Percentiles rank a stretch among this genome's conserved stretches.
These are phyloP conservation scores for Vireo griseus DNA, from an alignment of 2,797 vertebrate genomes.

Conservation along the genomic window DNA sequence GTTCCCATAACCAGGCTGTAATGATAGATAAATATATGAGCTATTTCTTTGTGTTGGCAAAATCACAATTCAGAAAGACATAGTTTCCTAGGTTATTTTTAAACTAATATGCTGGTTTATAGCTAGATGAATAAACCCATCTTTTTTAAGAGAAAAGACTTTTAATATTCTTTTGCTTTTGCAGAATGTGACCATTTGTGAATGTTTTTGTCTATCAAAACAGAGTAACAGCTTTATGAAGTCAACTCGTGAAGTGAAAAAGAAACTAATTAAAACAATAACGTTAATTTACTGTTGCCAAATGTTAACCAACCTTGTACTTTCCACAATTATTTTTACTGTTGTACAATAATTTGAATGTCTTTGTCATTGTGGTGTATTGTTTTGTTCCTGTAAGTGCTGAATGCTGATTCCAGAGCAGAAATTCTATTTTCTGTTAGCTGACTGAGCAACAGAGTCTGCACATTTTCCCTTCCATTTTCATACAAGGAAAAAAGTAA, in stretches of 20 bases:
- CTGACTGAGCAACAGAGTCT: neutral
- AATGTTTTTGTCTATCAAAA: neutral
- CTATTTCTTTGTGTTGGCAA: constrained; percentile 72
- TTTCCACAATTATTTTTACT: constrained; percentile 34
- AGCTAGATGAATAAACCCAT: constrained; percentile 48
- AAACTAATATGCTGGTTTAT: constrained; percentile 46
- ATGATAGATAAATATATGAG: constrained; percentile 62
- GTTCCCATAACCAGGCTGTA: constrained; percentile 52
- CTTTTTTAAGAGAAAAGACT: constrained; percentile 1
- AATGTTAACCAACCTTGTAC: constrained; percentile 1
- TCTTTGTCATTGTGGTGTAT: neutral
- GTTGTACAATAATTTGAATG: neutral
- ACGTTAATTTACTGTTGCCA: neutral
- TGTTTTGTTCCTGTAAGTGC: constrained; percentile 33
- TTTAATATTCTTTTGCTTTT: neutral
- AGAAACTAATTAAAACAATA: constrained; percentile 32
- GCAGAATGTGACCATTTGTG: neutral
- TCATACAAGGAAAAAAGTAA: neutral
- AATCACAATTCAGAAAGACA: constrained; percentile 65
- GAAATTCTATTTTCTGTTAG: neutral
- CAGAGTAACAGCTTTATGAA: constrained; percentile 4
- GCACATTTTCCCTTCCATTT: neutral
- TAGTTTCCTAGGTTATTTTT: constrained; percentile 70
- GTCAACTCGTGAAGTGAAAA: neutral
- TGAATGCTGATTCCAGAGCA: neutral